phyloP scores from a whole-genome alignment of 2,113 vertebrate species.

The Panurus biarmicus region DNA sequence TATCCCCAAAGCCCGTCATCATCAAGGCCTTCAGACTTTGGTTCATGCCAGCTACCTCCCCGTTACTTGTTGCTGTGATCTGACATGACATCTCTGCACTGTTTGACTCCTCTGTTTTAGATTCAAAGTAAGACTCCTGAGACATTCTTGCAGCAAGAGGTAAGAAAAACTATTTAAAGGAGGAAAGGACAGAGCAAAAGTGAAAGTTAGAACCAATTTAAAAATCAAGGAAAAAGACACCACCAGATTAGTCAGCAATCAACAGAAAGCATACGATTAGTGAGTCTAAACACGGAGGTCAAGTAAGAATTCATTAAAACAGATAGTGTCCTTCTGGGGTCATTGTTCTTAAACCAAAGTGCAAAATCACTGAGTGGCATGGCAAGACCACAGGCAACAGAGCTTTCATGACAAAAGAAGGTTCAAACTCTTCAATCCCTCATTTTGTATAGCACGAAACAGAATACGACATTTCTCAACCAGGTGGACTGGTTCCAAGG shows the following conservation, averaged over 20 bases:
- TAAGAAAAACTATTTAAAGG: constrained; percentile 82
- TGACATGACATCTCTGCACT: constrained; percentile 91
- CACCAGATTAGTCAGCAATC: constrained; percentile 71
- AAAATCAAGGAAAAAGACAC: constrained; percentile 69
- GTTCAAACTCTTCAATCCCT: constrained; percentile 36
- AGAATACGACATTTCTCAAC: not conserved
- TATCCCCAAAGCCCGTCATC: constrained; percentile 88
- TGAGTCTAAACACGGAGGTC: constrained; percentile 41
- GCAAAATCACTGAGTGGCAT: constrained; percentile 35
- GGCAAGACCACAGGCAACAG: constrained; percentile 38
- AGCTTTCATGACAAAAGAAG: constrained; percentile 31
- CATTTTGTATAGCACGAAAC: constrained; percentile 9
- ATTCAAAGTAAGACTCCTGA: constrained; percentile 90
- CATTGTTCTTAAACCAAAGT: constrained; percentile 32
- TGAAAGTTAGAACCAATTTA: constrained; percentile 79
- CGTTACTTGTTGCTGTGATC: constrained; percentile 86
- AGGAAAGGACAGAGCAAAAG: constrained; percentile 77
- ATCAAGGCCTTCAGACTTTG: constrained; percentile 83
- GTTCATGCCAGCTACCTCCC: constrained; percentile 83
- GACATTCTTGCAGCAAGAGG: constrained; percentile 89
- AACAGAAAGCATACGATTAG: constrained; percentile 69
- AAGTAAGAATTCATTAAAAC: constrained; percentile 41
- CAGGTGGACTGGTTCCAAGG: not conserved
- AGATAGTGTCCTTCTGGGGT: not conserved
- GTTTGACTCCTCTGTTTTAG: constrained; percentile 90